Evolutionary conservation across 2,888 invertebrate genomes (phyloP).

Genomic region (Drosophila neonasuta): DNA sequence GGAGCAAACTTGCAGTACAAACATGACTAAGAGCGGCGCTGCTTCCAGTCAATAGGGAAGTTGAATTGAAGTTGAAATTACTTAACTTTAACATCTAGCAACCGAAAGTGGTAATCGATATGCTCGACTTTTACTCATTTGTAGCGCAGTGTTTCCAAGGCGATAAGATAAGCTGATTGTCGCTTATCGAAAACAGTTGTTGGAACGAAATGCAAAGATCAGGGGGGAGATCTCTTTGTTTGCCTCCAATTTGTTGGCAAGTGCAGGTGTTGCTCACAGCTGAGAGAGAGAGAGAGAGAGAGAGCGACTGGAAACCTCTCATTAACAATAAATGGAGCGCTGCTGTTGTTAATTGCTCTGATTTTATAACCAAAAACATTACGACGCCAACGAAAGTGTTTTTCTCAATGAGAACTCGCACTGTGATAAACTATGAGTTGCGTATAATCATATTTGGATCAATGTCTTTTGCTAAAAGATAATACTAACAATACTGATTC

Average conservation of each 20-base stretch:
- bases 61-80: background rate
- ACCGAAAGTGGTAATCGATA: background rate
- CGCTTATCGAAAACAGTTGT: constrained; percentile 53
- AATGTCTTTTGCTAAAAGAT: background rate
- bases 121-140: background rate
- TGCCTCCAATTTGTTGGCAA: constrained; percentile 5
- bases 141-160: constrained; percentile 56
- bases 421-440: background rate
- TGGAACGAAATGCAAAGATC: constrained; percentile 33
- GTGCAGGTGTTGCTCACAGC: constrained; percentile 15
- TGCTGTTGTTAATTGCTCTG: constrained; percentile 5
- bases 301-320: constrained; percentile 10
- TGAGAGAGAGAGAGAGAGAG: background rate
- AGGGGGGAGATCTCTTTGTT: constrained; percentile 24
- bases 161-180: constrained; percentile 59
- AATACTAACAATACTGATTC: too few relatives aligned
- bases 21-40: constrained; percentile 56
- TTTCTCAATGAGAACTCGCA: background rate
- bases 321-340: background rate
- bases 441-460: background rate
- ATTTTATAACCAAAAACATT: constrained; percentile 1
- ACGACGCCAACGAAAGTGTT: background rate
- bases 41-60: constrained; percentile 36
- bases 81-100: background rate
- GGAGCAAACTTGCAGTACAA: constrained; percentile 4